Percentiles rank a stretch among this genome's conserved stretches.
Evolutionary conservation across 2,888 invertebrate genomes (phyloP).

Genomic region (Coelinius sp.): DNA sequence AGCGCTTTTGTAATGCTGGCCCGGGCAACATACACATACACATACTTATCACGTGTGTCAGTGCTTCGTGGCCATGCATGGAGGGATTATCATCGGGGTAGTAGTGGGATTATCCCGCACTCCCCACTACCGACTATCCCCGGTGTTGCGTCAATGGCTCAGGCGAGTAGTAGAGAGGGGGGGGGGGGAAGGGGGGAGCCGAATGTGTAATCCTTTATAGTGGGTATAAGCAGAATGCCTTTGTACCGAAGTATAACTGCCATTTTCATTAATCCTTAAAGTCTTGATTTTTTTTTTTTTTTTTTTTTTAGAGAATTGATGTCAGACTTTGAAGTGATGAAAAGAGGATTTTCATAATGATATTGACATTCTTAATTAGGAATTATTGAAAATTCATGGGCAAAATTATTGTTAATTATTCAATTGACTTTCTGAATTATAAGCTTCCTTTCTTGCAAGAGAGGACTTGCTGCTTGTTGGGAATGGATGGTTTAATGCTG

Average conservation of each 20-base stretch:
- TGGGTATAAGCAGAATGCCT: conserved; percentile 24
- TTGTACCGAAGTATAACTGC: conserved; percentile 17
- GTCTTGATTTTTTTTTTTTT: neutral
- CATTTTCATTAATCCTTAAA: conserved; percentile 20
- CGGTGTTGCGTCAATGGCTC: conserved; percentile 16
- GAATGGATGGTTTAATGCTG: too few relatives aligned
- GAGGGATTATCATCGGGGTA: conserved; percentile 66
- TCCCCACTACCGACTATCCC: conserved; percentile 19
- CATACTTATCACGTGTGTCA: neutral
- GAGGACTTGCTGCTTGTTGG: too few relatives aligned
- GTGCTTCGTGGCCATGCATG: conserved; percentile 1
- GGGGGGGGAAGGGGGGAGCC: neutral
- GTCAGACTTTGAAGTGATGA: neutral
- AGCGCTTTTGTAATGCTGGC: neutral
- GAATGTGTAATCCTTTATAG: conserved; percentile 32
- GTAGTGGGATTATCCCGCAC: conserved; percentile 67
- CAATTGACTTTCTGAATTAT: too few relatives aligned
- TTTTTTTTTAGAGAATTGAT: neutral
- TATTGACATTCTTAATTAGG: too few relatives aligned
- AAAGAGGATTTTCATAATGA: too few relatives aligned
- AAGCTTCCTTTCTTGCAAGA: too few relatives aligned
- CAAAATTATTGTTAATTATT: too few relatives aligned
- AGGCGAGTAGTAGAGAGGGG: neutral
- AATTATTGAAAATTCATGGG: too few relatives aligned
- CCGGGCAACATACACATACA: conserved; percentile 7